Conservation (phyloP, 2,797 vertebrate species). For the Tiaroga cobitis region DNA sequence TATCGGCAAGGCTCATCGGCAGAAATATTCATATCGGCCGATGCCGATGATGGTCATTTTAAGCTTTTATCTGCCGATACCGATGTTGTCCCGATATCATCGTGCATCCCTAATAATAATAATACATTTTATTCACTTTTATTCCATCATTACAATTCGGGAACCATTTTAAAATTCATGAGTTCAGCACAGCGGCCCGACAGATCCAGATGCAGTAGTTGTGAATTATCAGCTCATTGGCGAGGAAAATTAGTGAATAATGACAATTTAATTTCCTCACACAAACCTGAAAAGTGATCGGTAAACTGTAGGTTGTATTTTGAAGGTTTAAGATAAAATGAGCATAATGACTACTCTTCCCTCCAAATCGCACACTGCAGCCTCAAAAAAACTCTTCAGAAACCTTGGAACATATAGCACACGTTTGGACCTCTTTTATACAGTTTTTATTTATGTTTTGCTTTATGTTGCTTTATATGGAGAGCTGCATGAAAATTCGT, state of each 20-base stretch:
- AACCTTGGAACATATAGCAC: neutral
- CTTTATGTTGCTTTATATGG: neutral
- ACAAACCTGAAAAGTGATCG: neutral
- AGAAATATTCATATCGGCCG: too few species aligned
- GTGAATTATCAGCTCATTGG: neutral
- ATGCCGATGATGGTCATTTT: too few species aligned
- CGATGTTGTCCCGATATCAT: too few species aligned
- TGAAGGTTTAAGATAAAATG: neutral
- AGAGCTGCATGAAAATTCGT: neutral
- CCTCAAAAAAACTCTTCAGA: neutral
- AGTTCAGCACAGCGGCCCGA: neutral
- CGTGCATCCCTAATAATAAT: too few species aligned
- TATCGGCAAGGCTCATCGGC: too few species aligned
- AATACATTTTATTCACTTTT: too few species aligned
- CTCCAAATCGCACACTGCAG: neutral
- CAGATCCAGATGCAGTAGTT: neutral
- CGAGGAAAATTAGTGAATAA: neutral
- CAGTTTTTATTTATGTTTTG: too few species aligned
- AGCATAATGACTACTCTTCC: neutral
- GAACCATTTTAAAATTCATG: neutral
- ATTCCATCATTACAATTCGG: neutral
- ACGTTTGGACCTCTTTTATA: neutral
- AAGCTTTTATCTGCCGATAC: too few species aligned
- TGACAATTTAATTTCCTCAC: neutral
- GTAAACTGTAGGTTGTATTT: neutral